Evolutionary conservation across 2,797 vertebrate species (phyloP).

Genomic region (Poliocrania exsul): DNA sequence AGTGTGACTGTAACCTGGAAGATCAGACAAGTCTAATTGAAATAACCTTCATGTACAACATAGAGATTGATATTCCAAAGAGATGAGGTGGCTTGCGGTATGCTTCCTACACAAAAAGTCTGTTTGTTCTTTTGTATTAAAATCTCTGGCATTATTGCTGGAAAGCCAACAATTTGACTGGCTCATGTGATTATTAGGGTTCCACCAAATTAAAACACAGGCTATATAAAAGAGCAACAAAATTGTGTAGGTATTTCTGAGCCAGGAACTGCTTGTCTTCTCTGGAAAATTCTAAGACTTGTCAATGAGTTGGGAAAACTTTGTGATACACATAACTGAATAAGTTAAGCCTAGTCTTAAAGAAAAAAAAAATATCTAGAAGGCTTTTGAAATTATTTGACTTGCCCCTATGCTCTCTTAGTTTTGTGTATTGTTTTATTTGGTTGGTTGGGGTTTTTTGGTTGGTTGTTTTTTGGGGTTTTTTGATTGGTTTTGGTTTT

Average conservation of each 20-base stretch:
- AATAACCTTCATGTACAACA: neutral
- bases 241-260: neutral
- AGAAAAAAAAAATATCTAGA: neutral
- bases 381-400: neutral
- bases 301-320: neutral
- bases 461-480: neutral
- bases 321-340: neutral
- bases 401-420: neutral
- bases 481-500: neutral
- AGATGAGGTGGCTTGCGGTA: neutral
- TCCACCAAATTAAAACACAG: neutral
- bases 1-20: neutral
- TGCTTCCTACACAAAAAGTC: neutral
- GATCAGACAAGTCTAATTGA: neutral
- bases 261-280: neutral
- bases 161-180: neutral
- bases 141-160: neutral
- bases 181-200: neutral
- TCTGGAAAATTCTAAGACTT: neutral
- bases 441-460: neutral
- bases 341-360: neutral
- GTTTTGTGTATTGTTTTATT: neutral
- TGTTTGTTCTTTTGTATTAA: neutral
- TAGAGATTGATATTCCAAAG: neutral
- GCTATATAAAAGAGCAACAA: neutral